Percentiles rank a stretch among this genome's conserved stretches.
phyloP scores from a whole-genome alignment of 64 coral and sea anemone species.

The Catalaphyllia jardinei region DNA sequence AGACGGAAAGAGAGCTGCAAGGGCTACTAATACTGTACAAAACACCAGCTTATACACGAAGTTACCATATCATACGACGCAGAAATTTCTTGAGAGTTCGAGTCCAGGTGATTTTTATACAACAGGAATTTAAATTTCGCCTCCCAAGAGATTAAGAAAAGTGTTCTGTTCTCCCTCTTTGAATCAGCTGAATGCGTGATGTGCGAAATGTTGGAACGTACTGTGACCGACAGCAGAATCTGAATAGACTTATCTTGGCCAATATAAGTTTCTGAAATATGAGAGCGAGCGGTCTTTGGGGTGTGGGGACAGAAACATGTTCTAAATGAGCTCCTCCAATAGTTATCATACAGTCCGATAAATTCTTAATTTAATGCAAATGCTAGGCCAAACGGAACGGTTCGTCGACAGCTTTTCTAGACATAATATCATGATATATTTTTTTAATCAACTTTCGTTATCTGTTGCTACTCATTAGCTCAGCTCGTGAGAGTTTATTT shows the following conservation, averaged over 20 bases:
- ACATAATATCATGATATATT: background rate
- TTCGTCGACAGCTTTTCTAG: background rate
- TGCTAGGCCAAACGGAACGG: background rate
- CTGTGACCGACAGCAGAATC: conserved; percentile 1
- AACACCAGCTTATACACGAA: background rate
- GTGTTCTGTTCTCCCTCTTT: too few relatives aligned
- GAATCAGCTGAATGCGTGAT: conserved; percentile 22
- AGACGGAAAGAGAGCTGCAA: background rate
- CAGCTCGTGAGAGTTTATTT: background rate
- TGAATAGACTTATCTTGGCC: background rate
- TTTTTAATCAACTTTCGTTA: background rate
- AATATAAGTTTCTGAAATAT: conserved; percentile 22
- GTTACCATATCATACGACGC: background rate
- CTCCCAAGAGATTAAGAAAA: background rate
- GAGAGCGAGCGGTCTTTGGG: conserved; percentile 21
- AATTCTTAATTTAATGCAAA: conserved; percentile 50
- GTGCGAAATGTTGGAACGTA: background rate
- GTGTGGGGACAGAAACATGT: conserved; percentile 34
- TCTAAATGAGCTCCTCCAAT: background rate
- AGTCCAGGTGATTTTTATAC: background rate
- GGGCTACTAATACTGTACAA: background rate
- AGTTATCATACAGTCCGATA: conserved; percentile 6
- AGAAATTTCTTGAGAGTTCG: background rate
- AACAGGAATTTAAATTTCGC: background rate
- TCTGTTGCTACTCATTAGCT: background rate